Base-by-base conservation (phyloP, 2,888 invertebrate species). In the Drosophila percnosoma region DNA sequence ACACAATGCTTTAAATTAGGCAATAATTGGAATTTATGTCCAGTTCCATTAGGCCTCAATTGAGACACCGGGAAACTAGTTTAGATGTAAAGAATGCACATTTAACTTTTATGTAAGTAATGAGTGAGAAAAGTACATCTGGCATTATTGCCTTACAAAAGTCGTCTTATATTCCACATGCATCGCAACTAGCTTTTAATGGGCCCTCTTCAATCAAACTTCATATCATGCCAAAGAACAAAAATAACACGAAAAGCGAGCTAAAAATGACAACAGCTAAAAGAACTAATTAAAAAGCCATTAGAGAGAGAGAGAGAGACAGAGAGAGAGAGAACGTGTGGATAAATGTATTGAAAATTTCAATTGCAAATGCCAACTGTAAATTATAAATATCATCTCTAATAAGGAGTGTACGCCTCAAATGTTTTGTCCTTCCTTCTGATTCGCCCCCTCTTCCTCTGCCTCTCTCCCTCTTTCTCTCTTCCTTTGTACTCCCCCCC, bases 241-340 rank as follows among this genome's bases (percentile, higher is more conserved):
- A 11, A 2, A n/a, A 24, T 4, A 33, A 15, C 21, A 24, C 27
- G 11, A 54, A 34, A 58, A 38, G 21, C 38, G 33, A 24, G 24
- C 38, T 10, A 36, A 53, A 2, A 55, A 55, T 38, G 27, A 34
- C 31, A 38, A 63, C 60, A 77, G 63, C 53, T 29, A 77, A 34
- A 63, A 60, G 36, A 54, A 75, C 73, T 77, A 83, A 81, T 81
- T 81, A 81, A 81, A 81, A 80, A 71, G 52, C 67, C 68, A 80
- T 83, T 83, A 55, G 38, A 15, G 38, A n/a, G 13, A 0, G 15
- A 36, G 36, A 36, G 8, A 18, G 18, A 18, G 18, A 38, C 4
- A 55, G 38, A 15, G 38, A 0, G 15, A 36, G 36, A 36, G 7
- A 18, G 18, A 18, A 7, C 7, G 36, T 11, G 21, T 5, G 42